A percentile compares a stretch with the other conserved stretches of the same genome.
Evolutionary conservation across 2,888 invertebrate genomes (phyloP).

Genomic region (Ephialtes manifestator): DNA sequence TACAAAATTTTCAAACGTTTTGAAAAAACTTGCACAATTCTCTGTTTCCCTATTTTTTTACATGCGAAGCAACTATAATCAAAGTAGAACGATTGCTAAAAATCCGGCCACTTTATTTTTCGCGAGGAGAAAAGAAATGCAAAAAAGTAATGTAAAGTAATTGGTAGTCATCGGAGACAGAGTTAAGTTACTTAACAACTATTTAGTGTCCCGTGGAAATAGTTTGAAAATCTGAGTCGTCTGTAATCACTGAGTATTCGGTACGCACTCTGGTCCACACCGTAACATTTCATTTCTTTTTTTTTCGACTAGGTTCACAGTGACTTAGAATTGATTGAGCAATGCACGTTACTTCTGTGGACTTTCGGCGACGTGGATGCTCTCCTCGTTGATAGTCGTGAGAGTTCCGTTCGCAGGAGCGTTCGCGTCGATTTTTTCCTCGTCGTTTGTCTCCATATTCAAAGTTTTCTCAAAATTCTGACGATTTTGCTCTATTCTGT

Average conservation of each 20-base stretch:
- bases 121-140: not conserved
- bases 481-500: slow-evolving; percentile 75
- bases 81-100: too few relatives aligned
- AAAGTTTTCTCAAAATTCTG: slow-evolving; percentile 75
- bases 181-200: slow-evolving; percentile 1
- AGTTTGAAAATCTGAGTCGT: slow-evolving; percentile 12
- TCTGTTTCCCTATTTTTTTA: too few relatives aligned
- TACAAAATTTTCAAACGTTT: too few relatives aligned
- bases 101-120: too few relatives aligned
- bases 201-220: slow-evolving; percentile 35
- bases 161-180: not conserved
- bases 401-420: slow-evolving; percentile 74
- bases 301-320: slow-evolving; percentile 73
- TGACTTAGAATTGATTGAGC: slow-evolving; percentile 69
- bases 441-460: slow-evolving; percentile 63
- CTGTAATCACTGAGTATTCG: slow-evolving; percentile 26
- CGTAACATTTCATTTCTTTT: slow-evolving; percentile 24
- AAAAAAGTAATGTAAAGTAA: not conserved
- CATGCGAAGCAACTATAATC: too few relatives aligned
- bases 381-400: slow-evolving; percentile 81
- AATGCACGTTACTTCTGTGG: slow-evolving; percentile 73
- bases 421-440: slow-evolving; percentile 65
- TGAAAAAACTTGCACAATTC: too few relatives aligned
- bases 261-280: slow-evolving; percentile 7
- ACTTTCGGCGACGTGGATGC: slow-evolving; percentile 75